Evolutionary conservation across 2,888 invertebrate species (phyloP).

Genomic region (Athripsodes cinereus): DNA sequence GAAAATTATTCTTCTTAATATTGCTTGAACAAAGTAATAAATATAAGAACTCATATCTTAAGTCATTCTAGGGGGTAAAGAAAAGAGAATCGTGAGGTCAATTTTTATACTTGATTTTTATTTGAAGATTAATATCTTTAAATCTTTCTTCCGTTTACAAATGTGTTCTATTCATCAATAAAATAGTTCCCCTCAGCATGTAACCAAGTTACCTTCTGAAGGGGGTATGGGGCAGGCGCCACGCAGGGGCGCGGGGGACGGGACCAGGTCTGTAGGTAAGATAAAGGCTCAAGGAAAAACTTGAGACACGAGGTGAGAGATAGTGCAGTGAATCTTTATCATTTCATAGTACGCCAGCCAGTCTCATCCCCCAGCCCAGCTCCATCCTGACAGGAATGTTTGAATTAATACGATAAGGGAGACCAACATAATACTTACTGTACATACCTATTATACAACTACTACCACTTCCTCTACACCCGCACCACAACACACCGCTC

Average conservation of each 20-base stretch:
- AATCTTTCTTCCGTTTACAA: background rate
- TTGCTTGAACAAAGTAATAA: too few species aligned
- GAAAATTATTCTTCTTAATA: too few species aligned
- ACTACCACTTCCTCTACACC: too few species aligned
- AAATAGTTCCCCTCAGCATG: slow-evolving; percentile 18
- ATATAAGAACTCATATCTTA: too few species aligned
- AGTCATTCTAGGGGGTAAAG: background rate
- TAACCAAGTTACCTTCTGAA: slow-evolving; percentile 20
- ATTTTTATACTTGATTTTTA: slow-evolving; percentile 3
- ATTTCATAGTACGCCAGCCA: slow-evolving; percentile 17
- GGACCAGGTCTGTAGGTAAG: slow-evolving; percentile 20
- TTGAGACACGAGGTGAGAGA: slow-evolving; percentile 25
- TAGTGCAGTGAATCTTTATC: slow-evolving; percentile 27
- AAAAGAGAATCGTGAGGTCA: background rate
- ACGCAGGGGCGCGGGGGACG: slow-evolving; percentile 7
- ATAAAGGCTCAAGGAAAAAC: slow-evolving; percentile 25
- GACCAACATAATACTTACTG: background rate
- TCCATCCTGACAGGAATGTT: slow-evolving; percentile 17
- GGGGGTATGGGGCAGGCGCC: slow-evolving; percentile 6
- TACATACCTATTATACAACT: too few species aligned
- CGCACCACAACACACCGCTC: too few species aligned
- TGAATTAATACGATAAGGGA: slow-evolving; percentile 19
- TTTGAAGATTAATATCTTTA: slow-evolving; percentile 5
- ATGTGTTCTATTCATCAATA: slow-evolving; percentile 13
- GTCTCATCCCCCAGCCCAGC: background rate